Percentiles rank a stretch among this genome's conserved stretches.
These are phyloP conservation scores for Drosophila neotestacea DNA, from an alignment of 2,888 invertebrate genomes.

Conservation along the genomic window DNA sequence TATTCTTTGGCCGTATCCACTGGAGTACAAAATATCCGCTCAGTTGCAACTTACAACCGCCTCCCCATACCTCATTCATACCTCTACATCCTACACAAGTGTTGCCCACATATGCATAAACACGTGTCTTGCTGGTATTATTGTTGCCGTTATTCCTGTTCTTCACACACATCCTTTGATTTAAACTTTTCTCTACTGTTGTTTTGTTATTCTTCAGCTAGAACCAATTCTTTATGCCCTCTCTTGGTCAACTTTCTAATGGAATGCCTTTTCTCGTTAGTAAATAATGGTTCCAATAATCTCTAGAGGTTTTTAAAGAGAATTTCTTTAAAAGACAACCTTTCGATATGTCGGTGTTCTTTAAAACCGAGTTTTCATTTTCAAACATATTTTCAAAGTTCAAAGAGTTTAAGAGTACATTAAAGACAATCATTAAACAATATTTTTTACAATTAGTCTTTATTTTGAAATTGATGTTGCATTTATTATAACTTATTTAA, in stretches of 20 bases:
- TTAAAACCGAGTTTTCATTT: no score
- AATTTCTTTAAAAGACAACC: no score
- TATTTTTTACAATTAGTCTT: no score
- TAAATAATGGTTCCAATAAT: no score
- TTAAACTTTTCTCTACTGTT: background rate
- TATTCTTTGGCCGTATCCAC: slow-evolving; percentile 50
- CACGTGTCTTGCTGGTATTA: slow-evolving; percentile 59
- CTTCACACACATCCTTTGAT: slow-evolving; percentile 32
- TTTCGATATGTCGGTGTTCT: no score
- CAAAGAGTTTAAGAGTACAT: no score
- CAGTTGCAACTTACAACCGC: slow-evolving; percentile 70
- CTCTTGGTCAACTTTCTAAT: background rate
- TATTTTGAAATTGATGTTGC: no score
- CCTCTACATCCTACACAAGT: background rate
- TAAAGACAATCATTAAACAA: no score
- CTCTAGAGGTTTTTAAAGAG: no score
- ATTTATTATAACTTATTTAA: no score
- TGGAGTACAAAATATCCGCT: slow-evolving; percentile 75
- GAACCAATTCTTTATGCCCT: slow-evolving; percentile 2
- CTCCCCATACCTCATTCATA: background rate
- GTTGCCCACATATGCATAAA: slow-evolving; percentile 65
- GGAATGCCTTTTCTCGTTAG: background rate
- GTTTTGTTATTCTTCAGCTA: background rate
- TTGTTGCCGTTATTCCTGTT: slow-evolving; percentile 35
- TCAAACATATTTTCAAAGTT: no score